These are phyloP conservation scores for Exephanes ischioxanthus DNA, from an alignment of 2,888 invertebrate species.

Conservation along the genomic window DNA sequence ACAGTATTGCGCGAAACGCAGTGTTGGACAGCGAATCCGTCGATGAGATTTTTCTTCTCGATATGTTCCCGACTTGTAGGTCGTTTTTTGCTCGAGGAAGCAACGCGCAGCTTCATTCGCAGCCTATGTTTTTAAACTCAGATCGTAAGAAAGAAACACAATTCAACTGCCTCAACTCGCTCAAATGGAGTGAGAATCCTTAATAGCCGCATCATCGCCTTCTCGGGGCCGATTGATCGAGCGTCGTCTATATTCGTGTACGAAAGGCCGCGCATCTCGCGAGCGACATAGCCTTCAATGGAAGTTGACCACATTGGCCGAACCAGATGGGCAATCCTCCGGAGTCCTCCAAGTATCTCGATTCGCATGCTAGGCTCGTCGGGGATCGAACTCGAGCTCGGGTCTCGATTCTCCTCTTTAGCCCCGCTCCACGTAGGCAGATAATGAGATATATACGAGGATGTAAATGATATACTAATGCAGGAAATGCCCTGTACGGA, in stretches of 20 bases:
- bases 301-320: conserved; percentile 50
- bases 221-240: conserved; percentile 46
- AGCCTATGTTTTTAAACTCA: background rate
- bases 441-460: conserved; percentile 77
- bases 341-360: conserved; percentile 26
- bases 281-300: conserved; percentile 54
- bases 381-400: conserved; percentile 28
- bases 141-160: background rate
- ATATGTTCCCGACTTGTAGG: background rate
- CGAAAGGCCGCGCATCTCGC: conserved; percentile 55
- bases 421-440: conserved; percentile 73
- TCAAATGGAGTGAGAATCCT: conserved; percentile 28
- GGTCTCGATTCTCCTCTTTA: conserved; percentile 50
- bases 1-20: background rate
- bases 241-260: conserved; percentile 39
- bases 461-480: conserved; percentile 81
- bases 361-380: background rate
- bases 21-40: background rate
- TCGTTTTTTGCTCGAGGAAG: background rate
- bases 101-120: background rate
- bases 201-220: conserved; percentile 36
- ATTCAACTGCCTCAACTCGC: background rate
- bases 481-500: conserved; percentile 81
- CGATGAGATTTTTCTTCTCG: background rate
- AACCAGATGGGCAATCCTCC: conserved; percentile 60